Evolutionary conservation across 2,113 vertebrate genomes (phyloP).

Genomic region (Ciconia stormi): DNA sequence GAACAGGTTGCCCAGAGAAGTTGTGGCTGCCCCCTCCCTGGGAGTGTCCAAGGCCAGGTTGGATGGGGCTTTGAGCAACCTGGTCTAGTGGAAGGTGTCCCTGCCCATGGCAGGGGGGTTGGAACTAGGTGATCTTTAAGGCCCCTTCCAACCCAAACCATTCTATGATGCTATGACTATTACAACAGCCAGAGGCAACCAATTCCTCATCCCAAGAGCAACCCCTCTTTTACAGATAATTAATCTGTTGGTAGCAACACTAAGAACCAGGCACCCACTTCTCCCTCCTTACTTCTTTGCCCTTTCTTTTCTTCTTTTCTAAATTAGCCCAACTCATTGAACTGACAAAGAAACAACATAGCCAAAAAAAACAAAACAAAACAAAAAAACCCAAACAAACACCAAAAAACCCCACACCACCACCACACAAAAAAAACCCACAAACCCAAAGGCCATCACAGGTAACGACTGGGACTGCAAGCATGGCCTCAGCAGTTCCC

Average conservation of each 20-base stretch:
- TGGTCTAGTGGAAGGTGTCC: background rate
- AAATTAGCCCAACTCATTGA: background rate
- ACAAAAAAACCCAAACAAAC: background rate
- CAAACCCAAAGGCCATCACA: background rate
- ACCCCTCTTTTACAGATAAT: background rate
- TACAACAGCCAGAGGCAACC: background rate
- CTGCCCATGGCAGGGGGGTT: background rate
- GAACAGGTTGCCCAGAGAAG: background rate
- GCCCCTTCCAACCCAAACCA: background rate
- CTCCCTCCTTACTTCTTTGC: background rate
- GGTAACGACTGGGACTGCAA: background rate
- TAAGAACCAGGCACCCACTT: background rate
- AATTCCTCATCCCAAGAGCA: background rate
- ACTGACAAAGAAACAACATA: background rate
- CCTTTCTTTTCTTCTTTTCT: no score
- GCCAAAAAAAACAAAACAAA: background rate
- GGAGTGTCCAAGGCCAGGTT: background rate
- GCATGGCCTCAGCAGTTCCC: background rate
- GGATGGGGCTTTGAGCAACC: background rate
- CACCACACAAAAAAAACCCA: background rate
- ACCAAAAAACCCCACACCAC: no score
- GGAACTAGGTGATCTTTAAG: background rate
- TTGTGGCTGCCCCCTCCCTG: background rate
- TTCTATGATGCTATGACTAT: background rate
- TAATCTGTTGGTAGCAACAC: background rate